Conservation (phyloP, 2,113 vertebrate species). For the Oceanodroma tethys region DNA sequence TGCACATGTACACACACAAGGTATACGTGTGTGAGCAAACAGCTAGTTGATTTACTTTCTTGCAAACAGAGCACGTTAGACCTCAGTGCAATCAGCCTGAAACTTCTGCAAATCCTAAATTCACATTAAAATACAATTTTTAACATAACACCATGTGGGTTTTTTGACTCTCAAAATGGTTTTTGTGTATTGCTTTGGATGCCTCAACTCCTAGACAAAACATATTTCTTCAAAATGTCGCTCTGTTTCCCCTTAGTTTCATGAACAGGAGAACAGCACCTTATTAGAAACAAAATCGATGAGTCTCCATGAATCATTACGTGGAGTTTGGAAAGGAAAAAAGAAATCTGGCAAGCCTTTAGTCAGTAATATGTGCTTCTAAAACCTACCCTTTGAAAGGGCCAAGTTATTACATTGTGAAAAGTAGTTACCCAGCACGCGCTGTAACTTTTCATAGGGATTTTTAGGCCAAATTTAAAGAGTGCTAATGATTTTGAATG, state of each 20-base stretch:
- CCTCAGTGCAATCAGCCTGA: background rate
- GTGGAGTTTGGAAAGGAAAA: slow-evolving; percentile 38
- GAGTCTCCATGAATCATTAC: slow-evolving; percentile 22
- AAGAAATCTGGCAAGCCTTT: slow-evolving; percentile 42
- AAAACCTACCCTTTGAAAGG: slow-evolving; percentile 36
- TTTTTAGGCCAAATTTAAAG: slow-evolving; percentile 55
- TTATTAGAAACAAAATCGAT: slow-evolving; percentile 49
- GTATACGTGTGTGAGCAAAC: background rate
- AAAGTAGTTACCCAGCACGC: slow-evolving; percentile 59
- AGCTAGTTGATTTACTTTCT: background rate
- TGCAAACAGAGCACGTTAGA: background rate
- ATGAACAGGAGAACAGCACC: background rate
- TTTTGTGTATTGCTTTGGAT: background rate
- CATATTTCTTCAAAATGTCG: background rate
- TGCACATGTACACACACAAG: too few species aligned
- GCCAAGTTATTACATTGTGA: slow-evolving; percentile 47
- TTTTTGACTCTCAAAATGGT: background rate
- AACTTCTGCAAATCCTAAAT: background rate
- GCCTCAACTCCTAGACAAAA: slow-evolving; percentile 17
- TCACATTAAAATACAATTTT: background rate
- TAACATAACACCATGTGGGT: background rate
- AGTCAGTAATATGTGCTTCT: slow-evolving; percentile 27
- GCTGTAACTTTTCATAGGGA: slow-evolving; percentile 48
- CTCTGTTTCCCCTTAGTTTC: background rate
- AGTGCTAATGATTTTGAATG: slow-evolving; percentile 52